A percentile compares a stretch with the other conserved stretches of the same genome.
These are phyloP conservation scores for Monopis laevigella DNA, from an alignment of 2,888 invertebrate species.

Conservation along the genomic window DNA sequence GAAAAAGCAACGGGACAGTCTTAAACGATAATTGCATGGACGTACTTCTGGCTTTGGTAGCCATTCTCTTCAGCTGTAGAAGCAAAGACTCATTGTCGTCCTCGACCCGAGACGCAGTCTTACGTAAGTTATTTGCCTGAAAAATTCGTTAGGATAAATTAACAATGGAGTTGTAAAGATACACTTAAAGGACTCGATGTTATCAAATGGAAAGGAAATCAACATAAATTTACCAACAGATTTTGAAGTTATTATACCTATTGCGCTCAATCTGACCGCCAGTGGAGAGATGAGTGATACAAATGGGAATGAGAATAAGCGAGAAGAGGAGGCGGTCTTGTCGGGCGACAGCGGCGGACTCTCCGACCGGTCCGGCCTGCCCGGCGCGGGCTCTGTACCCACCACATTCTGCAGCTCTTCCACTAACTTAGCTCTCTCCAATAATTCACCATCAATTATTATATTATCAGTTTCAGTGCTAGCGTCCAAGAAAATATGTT, in stretches of 20 bases:
- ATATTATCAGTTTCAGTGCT: conserved; percentile 32
- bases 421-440: conserved; percentile 25
- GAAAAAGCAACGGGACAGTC: conserved; percentile 18
- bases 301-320: conserved; percentile 43
- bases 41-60: conserved; percentile 85
- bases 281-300: conserved; percentile 55
- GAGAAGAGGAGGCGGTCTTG: conserved; percentile 31
- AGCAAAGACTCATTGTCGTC: conserved; percentile 97
- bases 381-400: background rate
- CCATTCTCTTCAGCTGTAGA: conserved; percentile 96
- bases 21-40: conserved; percentile 49
- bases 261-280: conserved; percentile 54
- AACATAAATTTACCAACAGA: conserved; percentile 22
- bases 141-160: conserved; percentile 50
- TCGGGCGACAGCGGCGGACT: conserved; percentile 57
- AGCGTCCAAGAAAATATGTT: conserved; percentile 27
- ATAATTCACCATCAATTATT: conserved; percentile 26
- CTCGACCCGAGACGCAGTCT: conserved; percentile 91
- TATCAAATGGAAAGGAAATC: conserved; percentile 19
- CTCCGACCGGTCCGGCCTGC: conserved; percentile 37
- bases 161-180: conserved; percentile 9
- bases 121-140: conserved; percentile 87
- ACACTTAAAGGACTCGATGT: conserved; percentile 2
- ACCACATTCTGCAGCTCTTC: conserved; percentile 20
- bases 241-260: conserved; percentile 48